Conservation (phyloP, 2,888 invertebrate genomes). For the Sminthurinus aureus region DNA sequence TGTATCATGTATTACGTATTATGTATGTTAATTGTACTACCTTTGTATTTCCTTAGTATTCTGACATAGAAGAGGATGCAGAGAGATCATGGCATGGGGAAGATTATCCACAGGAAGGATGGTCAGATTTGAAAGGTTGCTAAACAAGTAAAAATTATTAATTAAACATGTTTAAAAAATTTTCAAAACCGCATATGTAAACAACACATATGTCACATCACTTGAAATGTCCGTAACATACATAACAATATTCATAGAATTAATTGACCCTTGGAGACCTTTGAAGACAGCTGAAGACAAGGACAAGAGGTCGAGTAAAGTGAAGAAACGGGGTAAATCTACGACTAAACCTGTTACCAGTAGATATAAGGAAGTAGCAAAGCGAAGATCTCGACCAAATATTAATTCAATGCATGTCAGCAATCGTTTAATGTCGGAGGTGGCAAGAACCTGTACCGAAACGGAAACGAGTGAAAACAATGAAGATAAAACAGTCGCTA, state of each 20-base stretch:
- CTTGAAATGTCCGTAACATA: no score
- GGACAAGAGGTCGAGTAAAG: neutral
- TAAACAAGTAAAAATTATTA: no score
- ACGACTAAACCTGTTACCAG: neutral
- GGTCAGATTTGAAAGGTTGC: conserved; percentile 4
- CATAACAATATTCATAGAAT: no score
- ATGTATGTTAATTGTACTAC: no score
- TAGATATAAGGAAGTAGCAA: neutral
- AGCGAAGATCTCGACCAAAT: neutral
- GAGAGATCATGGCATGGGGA: no score
- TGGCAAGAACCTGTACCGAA: no score
- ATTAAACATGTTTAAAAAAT: no score
- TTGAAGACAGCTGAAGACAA: neutral
- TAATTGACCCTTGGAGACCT: conserved; percentile 1
- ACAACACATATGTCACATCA: no score
- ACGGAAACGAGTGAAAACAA: neutral
- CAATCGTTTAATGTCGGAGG: neutral
- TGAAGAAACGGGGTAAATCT: conserved; percentile 8
- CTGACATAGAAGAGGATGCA: neutral
- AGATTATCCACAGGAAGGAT: neutral
- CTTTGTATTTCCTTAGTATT: no score
- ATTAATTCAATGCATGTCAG: neutral
- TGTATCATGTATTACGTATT: no score
- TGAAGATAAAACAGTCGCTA: neutral
- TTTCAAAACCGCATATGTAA: no score